Percentiles rank a stretch among this genome's conserved stretches.
Evolutionary conservation across 1,140 invertebrate genomes (phyloP).

Genomic region (Diabrotica virgifera): DNA sequence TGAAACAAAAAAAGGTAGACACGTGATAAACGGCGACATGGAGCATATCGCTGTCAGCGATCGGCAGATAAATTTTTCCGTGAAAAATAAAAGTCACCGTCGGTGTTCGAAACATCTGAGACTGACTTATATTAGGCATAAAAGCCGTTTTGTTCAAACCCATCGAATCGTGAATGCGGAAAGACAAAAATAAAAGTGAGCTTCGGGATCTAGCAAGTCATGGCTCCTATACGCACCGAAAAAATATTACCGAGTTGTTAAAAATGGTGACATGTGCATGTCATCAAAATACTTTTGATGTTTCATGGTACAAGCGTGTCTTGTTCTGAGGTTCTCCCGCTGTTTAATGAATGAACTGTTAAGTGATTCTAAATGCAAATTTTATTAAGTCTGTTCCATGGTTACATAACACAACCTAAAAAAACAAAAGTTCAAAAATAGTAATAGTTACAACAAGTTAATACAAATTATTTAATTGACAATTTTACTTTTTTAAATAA

Average conservation of each 20-base stretch:
- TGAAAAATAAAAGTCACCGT: slow-evolving; percentile 8
- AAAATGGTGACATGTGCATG: slow-evolving; percentile 18
- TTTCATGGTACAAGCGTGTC: slow-evolving; percentile 10
- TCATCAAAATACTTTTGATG: slow-evolving; percentile 19
- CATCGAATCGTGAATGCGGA: slow-evolving; percentile 9
- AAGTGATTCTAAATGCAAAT: no score
- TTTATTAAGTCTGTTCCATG: no score
- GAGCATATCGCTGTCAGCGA: slow-evolving; percentile 9
- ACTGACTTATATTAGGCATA: slow-evolving; percentile 12
- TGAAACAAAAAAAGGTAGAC: neutral
- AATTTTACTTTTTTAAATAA: no score
- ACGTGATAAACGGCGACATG: neutral
- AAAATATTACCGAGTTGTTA: slow-evolving; percentile 16
- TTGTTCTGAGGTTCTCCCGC: slow-evolving; percentile 2
- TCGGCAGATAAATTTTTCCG: slow-evolving; percentile 4
- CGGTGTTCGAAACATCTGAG: slow-evolving; percentile 3
- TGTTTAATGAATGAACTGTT: no score
- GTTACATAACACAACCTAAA: no score
- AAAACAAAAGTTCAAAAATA: no score
- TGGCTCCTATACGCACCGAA: neutral
- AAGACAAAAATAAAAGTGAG: slow-evolving; percentile 9
- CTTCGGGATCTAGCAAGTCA: neutral
- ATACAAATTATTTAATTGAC: no score
- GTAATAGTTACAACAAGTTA: no score
- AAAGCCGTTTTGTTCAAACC: slow-evolving; percentile 11